phyloP scores from a whole-genome alignment of 1,140 invertebrate species.

The Riptortus pedestris region DNA sequence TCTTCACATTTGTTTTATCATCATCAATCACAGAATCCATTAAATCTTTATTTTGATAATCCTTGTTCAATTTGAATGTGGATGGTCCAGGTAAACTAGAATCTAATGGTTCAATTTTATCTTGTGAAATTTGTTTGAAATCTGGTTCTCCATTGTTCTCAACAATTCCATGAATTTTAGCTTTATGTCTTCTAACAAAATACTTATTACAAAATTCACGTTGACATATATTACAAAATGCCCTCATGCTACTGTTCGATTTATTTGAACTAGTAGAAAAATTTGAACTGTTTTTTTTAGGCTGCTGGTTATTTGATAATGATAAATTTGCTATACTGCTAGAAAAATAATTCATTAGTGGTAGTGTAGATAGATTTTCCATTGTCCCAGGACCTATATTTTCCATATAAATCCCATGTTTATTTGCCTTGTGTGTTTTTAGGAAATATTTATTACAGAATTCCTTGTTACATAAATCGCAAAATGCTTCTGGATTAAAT shows the following conservation, averaged over 20 bases:
- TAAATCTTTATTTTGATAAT: background rate
- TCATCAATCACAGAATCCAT: conserved; percentile 17
- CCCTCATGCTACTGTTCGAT: conserved; percentile 33
- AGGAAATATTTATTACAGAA: conserved; percentile 99
- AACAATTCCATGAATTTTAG: conserved; percentile 45
- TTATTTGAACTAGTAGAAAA: conserved; percentile 4
- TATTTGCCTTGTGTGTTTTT: conserved; percentile 93
- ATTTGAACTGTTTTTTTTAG: conserved; percentile 5
- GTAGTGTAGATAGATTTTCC: conserved; percentile 25
- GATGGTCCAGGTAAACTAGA: conserved; percentile 25
- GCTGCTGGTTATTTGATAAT: background rate
- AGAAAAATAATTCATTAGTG: conserved; percentile 29
- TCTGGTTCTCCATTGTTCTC: conserved; percentile 31
- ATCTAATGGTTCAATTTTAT: conserved; percentile 14
- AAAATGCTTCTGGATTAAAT: conserved; percentile 92
- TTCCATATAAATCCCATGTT: conserved; percentile 76
- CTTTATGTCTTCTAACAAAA: conserved; percentile 53
- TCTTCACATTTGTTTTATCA: conserved; percentile 24
- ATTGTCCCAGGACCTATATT: conserved; percentile 38
- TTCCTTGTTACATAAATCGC: conserved; percentile 95
- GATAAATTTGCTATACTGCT: conserved; percentile 13
- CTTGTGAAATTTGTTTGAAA: conserved; percentile 17
- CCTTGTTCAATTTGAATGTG: conserved; percentile 10
- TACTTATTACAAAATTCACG: conserved; percentile 66
- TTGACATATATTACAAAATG: conserved; percentile 49